Percentiles rank a stretch among this genome's conserved stretches.
Evolutionary conservation across 2,888 invertebrate genomes (phyloP).

Genomic region (Lasioglossum morio): DNA sequence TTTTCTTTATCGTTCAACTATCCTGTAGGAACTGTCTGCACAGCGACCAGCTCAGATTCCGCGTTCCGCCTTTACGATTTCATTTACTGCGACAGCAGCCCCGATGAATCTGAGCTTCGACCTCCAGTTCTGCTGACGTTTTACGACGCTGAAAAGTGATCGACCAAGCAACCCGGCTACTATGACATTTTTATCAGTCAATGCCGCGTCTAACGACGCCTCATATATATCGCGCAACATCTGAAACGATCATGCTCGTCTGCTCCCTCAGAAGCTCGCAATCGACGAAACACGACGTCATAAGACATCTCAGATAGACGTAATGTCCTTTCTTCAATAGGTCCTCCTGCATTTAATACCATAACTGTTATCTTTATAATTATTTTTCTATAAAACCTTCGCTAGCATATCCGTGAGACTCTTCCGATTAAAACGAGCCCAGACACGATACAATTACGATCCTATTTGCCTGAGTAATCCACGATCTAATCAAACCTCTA

Average conservation of each 20-base stretch:
- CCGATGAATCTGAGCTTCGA: neutral
- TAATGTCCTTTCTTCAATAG: neutral
- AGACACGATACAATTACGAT: no score
- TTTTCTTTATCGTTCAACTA: conserved; percentile 12
- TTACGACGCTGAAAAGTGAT: conserved; percentile 12
- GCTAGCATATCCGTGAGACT: no score
- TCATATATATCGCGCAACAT: neutral
- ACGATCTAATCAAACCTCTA: no score
- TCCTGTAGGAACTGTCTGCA: neutral
- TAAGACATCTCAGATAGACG: neutral
- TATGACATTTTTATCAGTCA: conserved; percentile 4
- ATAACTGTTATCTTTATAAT: no score
- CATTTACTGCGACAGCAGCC: conserved; percentile 7
- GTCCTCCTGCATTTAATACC: neutral
- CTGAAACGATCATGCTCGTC: neutral
- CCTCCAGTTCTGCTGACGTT: neutral
- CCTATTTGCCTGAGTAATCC: no score
- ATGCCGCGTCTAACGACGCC: neutral
- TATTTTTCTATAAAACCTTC: no score
- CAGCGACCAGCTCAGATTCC: neutral
- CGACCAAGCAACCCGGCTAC: neutral
- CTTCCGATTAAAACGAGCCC: no score
- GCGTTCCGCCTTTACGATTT: conserved; percentile 23
- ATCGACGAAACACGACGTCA: neutral
- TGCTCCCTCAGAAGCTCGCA: neutral